Evolutionary conservation across 2,113 vertebrate species (phyloP).

Genomic region (Cranoglanis bouderius): DNA sequence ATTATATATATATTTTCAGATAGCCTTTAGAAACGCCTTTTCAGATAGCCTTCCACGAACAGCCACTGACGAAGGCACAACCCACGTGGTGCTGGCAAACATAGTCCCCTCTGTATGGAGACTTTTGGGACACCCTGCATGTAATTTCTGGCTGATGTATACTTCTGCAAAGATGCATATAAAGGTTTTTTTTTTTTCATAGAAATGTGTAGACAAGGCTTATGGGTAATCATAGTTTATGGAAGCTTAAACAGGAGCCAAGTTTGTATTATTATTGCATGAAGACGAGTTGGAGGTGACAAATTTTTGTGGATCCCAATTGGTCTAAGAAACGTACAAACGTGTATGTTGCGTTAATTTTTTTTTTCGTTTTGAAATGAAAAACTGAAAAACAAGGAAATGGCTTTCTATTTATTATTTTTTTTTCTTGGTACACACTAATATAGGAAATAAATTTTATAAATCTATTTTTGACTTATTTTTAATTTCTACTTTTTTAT

Average conservation of each 20-base stretch:
- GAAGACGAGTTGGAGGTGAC: not conserved
- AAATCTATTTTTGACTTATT: too few relatives aligned
- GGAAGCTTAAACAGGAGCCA: not conserved
- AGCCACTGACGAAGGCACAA: too few relatives aligned
- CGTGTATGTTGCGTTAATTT: not conserved
- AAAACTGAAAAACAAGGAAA: not conserved
- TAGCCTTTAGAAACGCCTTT: too few relatives aligned
- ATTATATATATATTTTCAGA: too few relatives aligned
- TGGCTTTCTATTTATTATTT: not conserved
- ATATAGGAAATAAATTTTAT: not conserved
- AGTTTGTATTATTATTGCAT: not conserved
- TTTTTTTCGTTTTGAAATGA: not conserved
- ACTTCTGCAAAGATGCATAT: not conserved
- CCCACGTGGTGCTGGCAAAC: too few relatives aligned
- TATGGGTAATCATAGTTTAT: not conserved
- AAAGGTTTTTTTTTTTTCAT: not conserved
- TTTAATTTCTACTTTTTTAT: not conserved
- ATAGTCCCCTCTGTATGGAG: too few relatives aligned
- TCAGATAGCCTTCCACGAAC: too few relatives aligned
- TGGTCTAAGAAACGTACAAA: not conserved
- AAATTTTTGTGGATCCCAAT: not conserved
- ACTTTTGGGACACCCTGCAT: too few relatives aligned
- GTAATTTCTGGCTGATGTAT: not conserved
- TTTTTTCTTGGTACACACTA: not conserved
- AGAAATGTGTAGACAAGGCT: not conserved